Conservation (phyloP, 2,797 vertebrate genomes). For the Anguilla marmorata region DNA sequence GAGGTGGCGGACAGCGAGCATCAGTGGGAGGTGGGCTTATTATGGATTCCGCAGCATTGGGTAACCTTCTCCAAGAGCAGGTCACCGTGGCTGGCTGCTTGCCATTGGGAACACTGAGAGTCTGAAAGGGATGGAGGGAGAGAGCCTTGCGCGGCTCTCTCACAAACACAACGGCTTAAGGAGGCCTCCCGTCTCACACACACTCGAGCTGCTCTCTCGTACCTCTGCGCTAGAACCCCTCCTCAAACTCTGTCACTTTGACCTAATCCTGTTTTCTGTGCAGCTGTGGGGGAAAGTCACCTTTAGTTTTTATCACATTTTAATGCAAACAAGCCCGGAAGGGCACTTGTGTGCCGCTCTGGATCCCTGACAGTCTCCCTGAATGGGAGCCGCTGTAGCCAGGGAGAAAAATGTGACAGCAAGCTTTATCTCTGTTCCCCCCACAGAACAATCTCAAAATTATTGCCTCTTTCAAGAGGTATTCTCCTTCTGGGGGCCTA, state of each 20-base stretch:
- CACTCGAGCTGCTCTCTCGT: conserved; percentile 62
- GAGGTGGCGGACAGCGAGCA: conserved; percentile 16
- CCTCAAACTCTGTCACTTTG: conserved; percentile 75
- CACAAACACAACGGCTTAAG: conserved; percentile 71
- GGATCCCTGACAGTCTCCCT: conserved; percentile 76
- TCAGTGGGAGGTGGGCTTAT: conserved; percentile 37
- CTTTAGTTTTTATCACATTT: conserved; percentile 87
- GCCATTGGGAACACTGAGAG: conserved; percentile 64
- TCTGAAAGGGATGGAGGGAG: conserved; percentile 64
- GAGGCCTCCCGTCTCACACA: conserved; percentile 66
- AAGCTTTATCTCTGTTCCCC: conserved; percentile 83
- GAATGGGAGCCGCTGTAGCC: conserved; percentile 87
- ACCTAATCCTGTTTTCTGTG: conserved; percentile 89
- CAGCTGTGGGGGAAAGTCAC: conserved; percentile 81
- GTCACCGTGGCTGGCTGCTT: conserved; percentile 66
- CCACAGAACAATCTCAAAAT: conserved; percentile 78
- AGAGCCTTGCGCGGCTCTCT: conserved; percentile 55
- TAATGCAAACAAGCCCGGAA: conserved; percentile 89
- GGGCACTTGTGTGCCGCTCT: conserved; percentile 76
- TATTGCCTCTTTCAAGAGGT: conserved; percentile 75
- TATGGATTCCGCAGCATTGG: conserved; percentile 57
- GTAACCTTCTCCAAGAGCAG: conserved; percentile 59
- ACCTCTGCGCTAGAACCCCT: conserved; percentile 65
- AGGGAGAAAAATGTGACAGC: conserved; percentile 92
- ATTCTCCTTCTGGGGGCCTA: conserved; percentile 69